phyloP scores from a whole-genome alignment of 2,113 vertebrate genomes.

The Pontoporia blainvillei region DNA sequence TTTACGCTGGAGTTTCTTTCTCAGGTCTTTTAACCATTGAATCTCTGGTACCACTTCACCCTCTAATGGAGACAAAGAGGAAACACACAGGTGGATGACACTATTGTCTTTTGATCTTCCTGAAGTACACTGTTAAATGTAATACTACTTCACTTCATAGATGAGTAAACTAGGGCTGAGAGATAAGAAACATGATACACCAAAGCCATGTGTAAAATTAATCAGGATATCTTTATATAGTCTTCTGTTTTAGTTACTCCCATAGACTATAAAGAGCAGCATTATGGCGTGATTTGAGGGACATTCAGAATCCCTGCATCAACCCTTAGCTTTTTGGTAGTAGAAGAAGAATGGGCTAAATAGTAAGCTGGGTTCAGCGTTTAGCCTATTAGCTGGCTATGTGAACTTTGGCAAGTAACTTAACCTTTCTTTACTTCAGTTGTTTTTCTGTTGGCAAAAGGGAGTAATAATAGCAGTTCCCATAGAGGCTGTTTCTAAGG shows the following conservation, averaged over 20 bases:
- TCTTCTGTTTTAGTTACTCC: not conserved
- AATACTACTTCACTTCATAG: not conserved
- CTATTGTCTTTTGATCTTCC: not conserved
- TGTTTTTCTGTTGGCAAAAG: not conserved
- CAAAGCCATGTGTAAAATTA: not conserved
- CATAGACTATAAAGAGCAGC: not conserved
- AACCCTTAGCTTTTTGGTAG: not conserved
- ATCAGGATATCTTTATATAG: not conserved
- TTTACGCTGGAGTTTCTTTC: not conserved
- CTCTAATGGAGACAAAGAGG: slow-evolving; percentile 5
- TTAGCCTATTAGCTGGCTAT: not conserved
- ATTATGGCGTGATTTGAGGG: not conserved
- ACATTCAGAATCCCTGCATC: not conserved
- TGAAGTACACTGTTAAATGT: not conserved
- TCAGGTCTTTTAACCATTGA: not conserved
- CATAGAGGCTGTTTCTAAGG: not conserved
- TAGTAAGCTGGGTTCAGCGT: not conserved
- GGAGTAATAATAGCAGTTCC: not conserved
- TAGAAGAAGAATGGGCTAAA: not conserved
- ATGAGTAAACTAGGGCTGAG: not conserved
- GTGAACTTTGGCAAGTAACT: not conserved
- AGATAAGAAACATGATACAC: not conserved
- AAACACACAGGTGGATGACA: not conserved
- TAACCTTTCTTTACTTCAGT: not conserved
- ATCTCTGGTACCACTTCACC: not conserved